phyloP scores from a whole-genome alignment of 2,113 vertebrate species.

The Oceanites oceanicus region DNA sequence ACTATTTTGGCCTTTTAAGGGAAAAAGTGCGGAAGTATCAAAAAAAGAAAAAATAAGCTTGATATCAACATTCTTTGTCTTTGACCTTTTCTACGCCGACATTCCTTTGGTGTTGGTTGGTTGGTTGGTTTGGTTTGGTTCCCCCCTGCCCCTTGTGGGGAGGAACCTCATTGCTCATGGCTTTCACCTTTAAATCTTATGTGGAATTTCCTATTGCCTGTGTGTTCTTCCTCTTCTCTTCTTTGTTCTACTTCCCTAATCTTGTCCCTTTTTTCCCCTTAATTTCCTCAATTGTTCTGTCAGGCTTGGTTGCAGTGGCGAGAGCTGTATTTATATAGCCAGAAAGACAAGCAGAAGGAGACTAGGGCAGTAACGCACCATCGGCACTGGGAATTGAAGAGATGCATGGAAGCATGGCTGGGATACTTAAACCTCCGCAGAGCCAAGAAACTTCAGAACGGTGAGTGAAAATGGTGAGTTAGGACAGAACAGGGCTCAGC shows the following conservation, averaged over 20 bases:
- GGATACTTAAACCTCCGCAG: constrained; percentile 62
- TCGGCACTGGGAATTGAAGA: constrained; percentile 50
- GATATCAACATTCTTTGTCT: background rate
- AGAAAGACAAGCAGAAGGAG: constrained; percentile 64
- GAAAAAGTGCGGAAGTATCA: background rate
- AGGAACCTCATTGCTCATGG: background rate
- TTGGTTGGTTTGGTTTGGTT: no score
- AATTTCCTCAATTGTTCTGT: background rate
- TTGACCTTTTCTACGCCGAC: background rate
- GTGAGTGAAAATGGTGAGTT: constrained; percentile 56
- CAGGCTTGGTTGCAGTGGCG: constrained; percentile 86
- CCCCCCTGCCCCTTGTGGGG: no score
- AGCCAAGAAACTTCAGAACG: constrained; percentile 66
- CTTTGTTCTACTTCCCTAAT: background rate
- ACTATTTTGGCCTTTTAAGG: background rate
- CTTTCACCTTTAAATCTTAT: background rate
- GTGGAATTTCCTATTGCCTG: background rate
- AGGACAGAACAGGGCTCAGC: background rate
- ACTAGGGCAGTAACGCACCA: constrained; percentile 68
- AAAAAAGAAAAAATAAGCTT: background rate
- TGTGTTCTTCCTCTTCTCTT: background rate
- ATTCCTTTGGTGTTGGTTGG: background rate
- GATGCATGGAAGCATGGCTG: constrained; percentile 74
- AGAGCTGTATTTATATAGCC: constrained; percentile 45
- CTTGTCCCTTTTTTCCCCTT: background rate